A percentile compares a stretch with the other conserved stretches of the same genome.
Conservation (phyloP, 2,888 invertebrate species). For the Spisula solida region DNA sequence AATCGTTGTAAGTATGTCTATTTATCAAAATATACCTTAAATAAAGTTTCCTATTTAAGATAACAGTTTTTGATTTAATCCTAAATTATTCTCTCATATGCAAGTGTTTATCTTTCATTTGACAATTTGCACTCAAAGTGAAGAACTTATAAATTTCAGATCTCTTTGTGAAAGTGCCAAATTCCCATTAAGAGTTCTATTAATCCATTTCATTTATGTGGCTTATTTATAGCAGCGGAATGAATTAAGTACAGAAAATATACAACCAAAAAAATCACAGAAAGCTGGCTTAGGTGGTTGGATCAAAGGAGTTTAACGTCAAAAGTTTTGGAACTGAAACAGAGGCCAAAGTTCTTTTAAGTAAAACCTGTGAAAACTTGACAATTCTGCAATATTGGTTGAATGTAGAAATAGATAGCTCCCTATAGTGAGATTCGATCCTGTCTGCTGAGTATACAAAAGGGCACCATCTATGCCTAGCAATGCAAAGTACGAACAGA, state of each 20-base stretch:
- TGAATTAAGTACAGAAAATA: background rate
- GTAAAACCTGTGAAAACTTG: no score
- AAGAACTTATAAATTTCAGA: background rate
- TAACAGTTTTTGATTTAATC: constrained; percentile 14
- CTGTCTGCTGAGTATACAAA: no score
- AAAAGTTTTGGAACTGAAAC: no score
- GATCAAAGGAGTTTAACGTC: no score
- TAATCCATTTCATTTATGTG: constrained; percentile 19
- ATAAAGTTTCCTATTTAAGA: background rate
- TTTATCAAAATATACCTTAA: background rate
- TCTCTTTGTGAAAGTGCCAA: constrained; percentile 14
- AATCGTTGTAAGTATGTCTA: background rate
- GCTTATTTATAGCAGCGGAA: background rate
- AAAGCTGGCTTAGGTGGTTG: no score
- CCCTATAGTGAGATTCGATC: no score
- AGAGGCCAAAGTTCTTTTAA: no score
- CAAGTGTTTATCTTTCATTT: background rate
- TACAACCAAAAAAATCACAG: no score
- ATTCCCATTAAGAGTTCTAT: constrained; percentile 1
- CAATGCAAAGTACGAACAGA: no score
- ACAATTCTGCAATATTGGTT: no score
- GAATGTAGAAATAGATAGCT: no score
- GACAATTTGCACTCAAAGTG: constrained; percentile 11
- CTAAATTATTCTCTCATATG: background rate
- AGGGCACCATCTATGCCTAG: no score